Evolutionary conservation across 2,888 invertebrate species (phyloP).

Genomic region (Erebia palarica): DNA sequence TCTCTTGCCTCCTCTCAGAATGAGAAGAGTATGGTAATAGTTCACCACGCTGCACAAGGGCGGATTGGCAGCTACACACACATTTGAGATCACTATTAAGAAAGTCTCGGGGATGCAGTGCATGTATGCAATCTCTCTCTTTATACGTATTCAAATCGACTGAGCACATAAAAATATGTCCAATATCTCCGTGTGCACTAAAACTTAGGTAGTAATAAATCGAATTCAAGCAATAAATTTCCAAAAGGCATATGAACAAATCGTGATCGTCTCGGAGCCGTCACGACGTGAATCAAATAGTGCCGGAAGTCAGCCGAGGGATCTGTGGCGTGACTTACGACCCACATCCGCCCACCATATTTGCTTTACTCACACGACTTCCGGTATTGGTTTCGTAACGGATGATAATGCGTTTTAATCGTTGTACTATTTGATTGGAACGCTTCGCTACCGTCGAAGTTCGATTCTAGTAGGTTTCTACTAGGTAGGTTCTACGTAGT

Average conservation of each 20-base stretch:
- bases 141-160: too few species aligned
- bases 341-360: constrained; percentile 75
- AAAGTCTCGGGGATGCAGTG: too few species aligned
- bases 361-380: constrained; percentile 68
- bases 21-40: too few species aligned
- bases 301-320: constrained; percentile 65
- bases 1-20: too few species aligned
- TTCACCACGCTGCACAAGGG: too few species aligned
- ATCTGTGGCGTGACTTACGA: constrained; percentile 77
- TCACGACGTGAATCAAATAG: constrained; percentile 52
- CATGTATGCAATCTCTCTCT: too few species aligned
- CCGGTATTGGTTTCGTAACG: constrained; percentile 43
- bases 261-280: constrained; percentile 48
- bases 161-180: neutral
- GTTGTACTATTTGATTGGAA: constrained; percentile 20
- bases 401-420: constrained; percentile 44
- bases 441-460: neutral
- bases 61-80: too few species aligned
- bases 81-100: too few species aligned
- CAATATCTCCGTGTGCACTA: constrained; percentile 9
- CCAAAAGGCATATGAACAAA: constrained; percentile 36
- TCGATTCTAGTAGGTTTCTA: neutral
- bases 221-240: constrained; percentile 32
- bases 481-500: too few species aligned
- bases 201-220: constrained; percentile 28